phyloP scores from a whole-genome alignment of 2,797 vertebrate genomes.

The Gymnopithys bicolor region DNA sequence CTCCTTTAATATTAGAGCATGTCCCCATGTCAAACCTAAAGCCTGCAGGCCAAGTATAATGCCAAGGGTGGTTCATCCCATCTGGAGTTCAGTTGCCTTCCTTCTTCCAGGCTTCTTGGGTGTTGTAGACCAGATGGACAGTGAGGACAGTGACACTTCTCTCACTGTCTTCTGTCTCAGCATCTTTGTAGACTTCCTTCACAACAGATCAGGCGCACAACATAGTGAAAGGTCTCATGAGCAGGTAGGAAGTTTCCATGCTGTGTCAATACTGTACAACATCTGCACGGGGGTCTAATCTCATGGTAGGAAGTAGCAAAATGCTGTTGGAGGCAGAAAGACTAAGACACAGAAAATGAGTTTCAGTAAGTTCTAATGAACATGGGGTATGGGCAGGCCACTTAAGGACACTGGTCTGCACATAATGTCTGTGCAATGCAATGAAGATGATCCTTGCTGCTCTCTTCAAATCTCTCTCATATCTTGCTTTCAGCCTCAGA shows the following conservation, averaged over 20 bases:
- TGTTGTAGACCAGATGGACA: not conserved
- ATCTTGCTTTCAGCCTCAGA: not conserved
- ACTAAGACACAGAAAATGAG: not conserved
- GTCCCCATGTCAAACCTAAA: not conserved
- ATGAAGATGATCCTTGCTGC: not conserved
- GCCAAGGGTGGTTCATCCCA: not conserved
- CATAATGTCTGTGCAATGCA: rapidly evolving
- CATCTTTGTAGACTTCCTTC: not conserved
- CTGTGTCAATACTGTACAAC: rapidly evolving
- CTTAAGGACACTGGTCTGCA: not conserved
- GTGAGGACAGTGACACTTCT: not conserved
- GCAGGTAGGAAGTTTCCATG: not conserved
- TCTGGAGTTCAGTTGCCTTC: not conserved
- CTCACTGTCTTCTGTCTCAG: not conserved
- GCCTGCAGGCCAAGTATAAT: not conserved
- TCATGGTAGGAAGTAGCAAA: not conserved
- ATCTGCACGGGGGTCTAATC: rapidly evolving
- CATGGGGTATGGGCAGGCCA: not conserved
- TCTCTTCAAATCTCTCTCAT: not conserved
- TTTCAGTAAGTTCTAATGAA: not conserved
- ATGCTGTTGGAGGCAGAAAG: not conserved
- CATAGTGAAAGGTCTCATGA: not conserved
- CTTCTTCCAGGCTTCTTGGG: not conserved
- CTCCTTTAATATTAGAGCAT: not conserved
- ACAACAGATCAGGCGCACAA: not conserved